phyloP scores from a whole-genome alignment of 1,140 invertebrate species.

The Brachionus calyciflorus region DNA sequence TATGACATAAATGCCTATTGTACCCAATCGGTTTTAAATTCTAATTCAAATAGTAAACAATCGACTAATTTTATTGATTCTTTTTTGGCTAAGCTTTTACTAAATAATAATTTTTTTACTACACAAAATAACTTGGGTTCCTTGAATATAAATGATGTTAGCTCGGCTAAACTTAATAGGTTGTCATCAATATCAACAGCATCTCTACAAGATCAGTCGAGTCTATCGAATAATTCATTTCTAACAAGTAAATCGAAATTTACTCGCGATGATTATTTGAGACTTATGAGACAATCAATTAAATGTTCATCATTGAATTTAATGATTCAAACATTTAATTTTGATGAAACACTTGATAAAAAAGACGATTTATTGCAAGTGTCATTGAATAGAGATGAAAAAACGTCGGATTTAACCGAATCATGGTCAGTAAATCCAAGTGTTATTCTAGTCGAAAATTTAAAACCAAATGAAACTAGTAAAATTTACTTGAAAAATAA shows the following conservation, averaged over 20 bases:
- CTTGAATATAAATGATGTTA: constrained; percentile 13
- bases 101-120: constrained; percentile 17
- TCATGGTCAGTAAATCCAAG: constrained; percentile 20
- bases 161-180: constrained; percentile 10
- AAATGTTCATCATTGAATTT: constrained; percentile 5
- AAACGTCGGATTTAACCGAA: not conserved
- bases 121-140: not conserved
- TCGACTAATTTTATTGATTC: constrained; percentile 3
- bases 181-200: not conserved
- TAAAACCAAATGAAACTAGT: not conserved
- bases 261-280: constrained; percentile 2
- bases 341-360: constrained; percentile 18
- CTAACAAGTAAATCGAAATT: not conserved
- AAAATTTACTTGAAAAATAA: constrained; percentile 32
- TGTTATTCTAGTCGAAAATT: not conserved
- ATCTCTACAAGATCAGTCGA: not conserved
- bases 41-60: not conserved
- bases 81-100: not conserved
- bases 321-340: not conserved
- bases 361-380: constrained; percentile 18
- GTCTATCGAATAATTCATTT: not conserved
- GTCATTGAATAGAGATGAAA: not conserved
- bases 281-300: not conserved
- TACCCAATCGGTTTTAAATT: constrained; percentile 6
- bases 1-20: constrained; percentile 23